A percentile compares a stretch with the other conserved stretches of the same genome.
Conservation (phyloP, 2,113 vertebrate species). For the Gracilinanus agilis region DNA sequence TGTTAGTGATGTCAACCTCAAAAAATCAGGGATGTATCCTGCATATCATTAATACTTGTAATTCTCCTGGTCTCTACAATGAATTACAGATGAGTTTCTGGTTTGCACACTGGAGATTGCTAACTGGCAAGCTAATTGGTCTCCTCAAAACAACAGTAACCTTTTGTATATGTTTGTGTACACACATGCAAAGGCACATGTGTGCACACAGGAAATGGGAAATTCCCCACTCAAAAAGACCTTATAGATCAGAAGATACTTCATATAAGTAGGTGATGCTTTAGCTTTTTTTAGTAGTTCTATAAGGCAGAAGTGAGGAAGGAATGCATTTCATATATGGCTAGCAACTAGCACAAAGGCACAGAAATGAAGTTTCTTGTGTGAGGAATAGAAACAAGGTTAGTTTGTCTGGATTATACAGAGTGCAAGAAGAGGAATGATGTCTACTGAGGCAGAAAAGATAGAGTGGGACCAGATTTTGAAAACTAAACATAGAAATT, state of each 20-base stretch:
- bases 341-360: background rate
- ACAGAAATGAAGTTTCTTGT: background rate
- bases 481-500: background rate
- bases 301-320: background rate
- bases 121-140: background rate
- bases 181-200: too few species aligned
- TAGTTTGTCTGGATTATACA: too few species aligned
- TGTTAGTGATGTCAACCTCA: background rate
- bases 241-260: background rate
- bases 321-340: background rate
- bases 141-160: background rate
- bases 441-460: background rate
- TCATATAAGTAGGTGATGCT: background rate
- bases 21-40: slow-evolving; percentile 1
- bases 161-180: background rate
- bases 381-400: too few species aligned
- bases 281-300: background rate
- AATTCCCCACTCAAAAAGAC: background rate
- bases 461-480: background rate
- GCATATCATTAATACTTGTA: background rate
- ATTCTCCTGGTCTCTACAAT: background rate
- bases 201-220: background rate
- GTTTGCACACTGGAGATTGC: background rate
- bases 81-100: slow-evolving; percentile 2
- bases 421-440: background rate